Base-by-base conservation (phyloP, 2,797 vertebrate genomes). In the Knipowitschia caucasica region DNA sequence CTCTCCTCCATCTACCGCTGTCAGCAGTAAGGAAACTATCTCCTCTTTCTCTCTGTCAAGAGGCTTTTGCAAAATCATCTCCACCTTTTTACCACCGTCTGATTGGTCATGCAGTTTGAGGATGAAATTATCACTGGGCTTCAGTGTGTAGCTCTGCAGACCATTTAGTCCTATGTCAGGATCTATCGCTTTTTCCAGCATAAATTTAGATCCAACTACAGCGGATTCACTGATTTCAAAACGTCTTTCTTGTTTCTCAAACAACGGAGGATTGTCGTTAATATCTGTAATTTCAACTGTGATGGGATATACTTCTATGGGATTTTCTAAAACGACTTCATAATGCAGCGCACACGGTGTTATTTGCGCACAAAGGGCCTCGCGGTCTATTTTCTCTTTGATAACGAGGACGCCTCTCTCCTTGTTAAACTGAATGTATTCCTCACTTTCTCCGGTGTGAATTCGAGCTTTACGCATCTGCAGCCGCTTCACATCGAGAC, bases 31-130 rank as follows among this genome's bases (percentile, higher is more conserved):
- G 5, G 59, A 58, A 1, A 86, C 10, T 0, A 60, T 8, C 1
- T 81, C 79, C 0, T 74, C 15, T 7, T 57, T 73, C 35, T 89
- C 82, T 65, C 86, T 69, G 11, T 89, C 86, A 0, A 88, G 38
- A 0, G 77, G 25, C 24, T 67, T 85, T 33, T 88, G 67, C 38
- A 89, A 58, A 2, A 87, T 46, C 77, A 89, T 88, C 50, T 75
- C 86, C 1, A 80, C 83, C 9, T 83, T 82, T 34, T 86, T 91
- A 1, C 53, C 81, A 0, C 78, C 82, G 4, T 90, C 89, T 0
- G 59, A 53, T 15, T 83, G 81, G 0, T 20, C 86, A 42, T 88
- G 75, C 1, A 88, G 29, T 20, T 87, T 82, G 31, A 92, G 64
- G 0, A 60, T 39, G 59, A 92, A 93, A 62, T 87, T 49, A 20